Evolutionary conservation across 2,888 invertebrate species (phyloP), one percentile per base, ranked within the genome.

Genomic region (Caenorhabditis wallacei): DNA sequence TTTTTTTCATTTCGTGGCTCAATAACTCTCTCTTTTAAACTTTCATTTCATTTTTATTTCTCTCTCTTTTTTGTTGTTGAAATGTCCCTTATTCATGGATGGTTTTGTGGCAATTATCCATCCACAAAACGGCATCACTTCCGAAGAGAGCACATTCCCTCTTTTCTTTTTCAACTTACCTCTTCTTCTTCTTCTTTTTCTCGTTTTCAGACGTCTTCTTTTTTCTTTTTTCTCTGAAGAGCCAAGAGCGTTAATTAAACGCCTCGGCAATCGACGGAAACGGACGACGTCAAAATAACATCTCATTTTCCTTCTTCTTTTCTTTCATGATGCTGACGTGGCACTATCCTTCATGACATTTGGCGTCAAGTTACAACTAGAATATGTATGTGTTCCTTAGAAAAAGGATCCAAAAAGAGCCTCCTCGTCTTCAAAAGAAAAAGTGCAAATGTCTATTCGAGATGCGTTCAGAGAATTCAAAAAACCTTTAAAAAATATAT

Each of bases 41-140:
- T 40, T 13, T 40, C 40, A 48, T 18, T 48, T 48, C 46, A 13
- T 13, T 48, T 48, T 18, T 48, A 2, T 18, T 18, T 48, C 18
- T 18, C 18, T 48, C 61, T 35, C n/a, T n/a, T n/a, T 24, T 51
- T 30, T 30, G 8, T 30, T 3, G 30, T 30, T 8, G 8, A 30
- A 30, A 30, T 43, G 74, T 43, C 37, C 35, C 63, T 56, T 51
- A 71, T 71, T 68, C 64, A 57, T 66, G 72, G 72, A 64, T 71
- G 63, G 71, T 80, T 66, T 13, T 66, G 57, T 80, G 68, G 75
- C 75, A 75, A 75, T 75, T 75, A 75, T 68, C 57, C 66, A 43
- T 20, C 26, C 61, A 68, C 68, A 72, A 74, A 72, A 80, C 56
- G 40, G 53, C 66, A 72, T 72, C 59, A 80, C 68, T 71, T 80